Evolutionary conservation across 2,797 vertebrate species (phyloP), one percentile per base, ranked within the genome.

Genomic region (Knipowitschia caucasica): DNA sequence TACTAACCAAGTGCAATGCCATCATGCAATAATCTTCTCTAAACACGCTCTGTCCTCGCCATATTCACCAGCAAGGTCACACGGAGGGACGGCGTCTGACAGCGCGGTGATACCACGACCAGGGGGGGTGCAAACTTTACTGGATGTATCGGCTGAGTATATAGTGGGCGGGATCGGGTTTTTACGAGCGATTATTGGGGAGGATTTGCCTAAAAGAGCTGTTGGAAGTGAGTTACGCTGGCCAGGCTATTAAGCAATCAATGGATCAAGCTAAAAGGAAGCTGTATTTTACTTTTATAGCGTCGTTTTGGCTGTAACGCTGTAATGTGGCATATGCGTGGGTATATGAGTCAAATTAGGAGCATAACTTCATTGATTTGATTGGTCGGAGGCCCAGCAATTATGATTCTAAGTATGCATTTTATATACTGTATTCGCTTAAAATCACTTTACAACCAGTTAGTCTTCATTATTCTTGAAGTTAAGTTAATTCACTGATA

Each of bases 21-120:
- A 45, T 26, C n/a, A n/a, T n/a, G n/a, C n/a, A n/a, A 46, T 23
- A 33, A 36, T 15, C 56, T 3, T 30, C 27, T 24, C 64, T 74
- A 60, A 70, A 62, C 57, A 59, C 43, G 49, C 62, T 46, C 50
- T 64, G 62, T 73, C 52, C 57, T 35, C 49, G 33, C 53, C 50
- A 11, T 35, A 17, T 34, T 36, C 62, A 30, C 36, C 31, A 71
- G 58, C 75, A 64, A 75, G 78, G 78, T 80, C 68, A 71, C n/a
- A 0, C 51, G 51, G 25, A 59, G 53, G 50, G 57, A 59, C 71
- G 3, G 20, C 12, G 52, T 17, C 25, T 17, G 30, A 2, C 53
- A 68, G 59, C 53, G 52, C 23, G 21, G 43, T 27, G 10, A 40
- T 61, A 23, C 51, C 24, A n/a, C 18, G 50, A 45, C 27, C 31